These are phyloP conservation scores for Geopemphigus sp. DNA, from an alignment of 1,140 invertebrate species.

Conservation along the genomic window DNA sequence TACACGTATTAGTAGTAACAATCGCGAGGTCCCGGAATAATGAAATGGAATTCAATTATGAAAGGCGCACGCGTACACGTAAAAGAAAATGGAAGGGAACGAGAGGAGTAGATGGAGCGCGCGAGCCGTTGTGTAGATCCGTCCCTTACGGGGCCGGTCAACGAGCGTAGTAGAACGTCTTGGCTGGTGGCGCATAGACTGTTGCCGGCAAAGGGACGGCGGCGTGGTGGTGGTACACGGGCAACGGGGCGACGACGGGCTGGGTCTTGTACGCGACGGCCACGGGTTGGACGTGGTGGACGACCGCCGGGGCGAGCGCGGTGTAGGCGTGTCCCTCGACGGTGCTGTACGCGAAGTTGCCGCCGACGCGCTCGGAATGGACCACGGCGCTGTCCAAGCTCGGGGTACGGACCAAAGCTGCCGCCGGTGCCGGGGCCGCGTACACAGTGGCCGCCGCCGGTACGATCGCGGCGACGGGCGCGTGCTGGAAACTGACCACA, in stretches of 20 bases:
- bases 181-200: slow-evolving; percentile 38
- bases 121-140: too few species aligned
- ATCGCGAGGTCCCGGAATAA: too few species aligned
- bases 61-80: too few species aligned
- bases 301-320: slow-evolving; percentile 57
- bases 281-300: slow-evolving; percentile 53
- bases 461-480: slow-evolving; percentile 47
- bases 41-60: too few species aligned
- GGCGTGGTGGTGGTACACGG: slow-evolving; percentile 38
- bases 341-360: slow-evolving; percentile 62
- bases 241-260: slow-evolving; percentile 50
- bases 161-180: slow-evolving; percentile 23
- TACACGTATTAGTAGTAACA: too few species aligned
- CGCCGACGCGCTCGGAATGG: slow-evolving; percentile 59
- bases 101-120: too few species aligned
- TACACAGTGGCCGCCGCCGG: slow-evolving; percentile 35
- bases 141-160: not conserved
- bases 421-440: slow-evolving; percentile 53
- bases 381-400: slow-evolving; percentile 60
- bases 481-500: not conserved
- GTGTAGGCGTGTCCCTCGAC: slow-evolving; percentile 61
- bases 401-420: slow-evolving; percentile 57
- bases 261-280: slow-evolving; percentile 53
- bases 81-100: too few species aligned
- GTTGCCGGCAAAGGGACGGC: slow-evolving; percentile 2